A percentile compares a stretch with the other conserved stretches of the same genome.
phyloP scores from a whole-genome alignment of 2,113 vertebrate species.

The Peromyscus californicus region DNA sequence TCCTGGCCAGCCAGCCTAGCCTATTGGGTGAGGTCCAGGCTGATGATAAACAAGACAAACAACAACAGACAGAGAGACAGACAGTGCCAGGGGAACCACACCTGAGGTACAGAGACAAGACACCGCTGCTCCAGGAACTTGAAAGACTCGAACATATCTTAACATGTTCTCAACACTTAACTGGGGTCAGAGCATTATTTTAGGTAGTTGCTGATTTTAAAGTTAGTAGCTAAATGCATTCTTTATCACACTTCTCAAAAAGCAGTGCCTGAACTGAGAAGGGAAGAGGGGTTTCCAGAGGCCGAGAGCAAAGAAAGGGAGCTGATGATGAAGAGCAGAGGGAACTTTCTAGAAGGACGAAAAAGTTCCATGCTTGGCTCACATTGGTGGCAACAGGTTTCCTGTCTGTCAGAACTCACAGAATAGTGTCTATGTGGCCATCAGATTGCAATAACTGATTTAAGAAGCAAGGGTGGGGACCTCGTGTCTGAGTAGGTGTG shows the following conservation, averaged over 20 bases:
- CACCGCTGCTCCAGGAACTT: background rate
- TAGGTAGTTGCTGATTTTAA: conserved; percentile 13
- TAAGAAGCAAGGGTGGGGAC: background rate
- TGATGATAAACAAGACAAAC: background rate
- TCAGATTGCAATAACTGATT: background rate
- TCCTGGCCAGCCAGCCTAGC: background rate
- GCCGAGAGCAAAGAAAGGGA: background rate
- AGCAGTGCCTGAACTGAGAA: background rate
- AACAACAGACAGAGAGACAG: background rate
- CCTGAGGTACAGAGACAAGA: background rate
- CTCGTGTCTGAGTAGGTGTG: background rate
- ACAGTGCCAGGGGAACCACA: background rate
- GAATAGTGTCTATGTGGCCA: background rate
- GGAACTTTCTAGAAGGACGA: background rate
- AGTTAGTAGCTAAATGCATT: background rate
- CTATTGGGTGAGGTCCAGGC: background rate
- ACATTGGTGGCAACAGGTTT: background rate
- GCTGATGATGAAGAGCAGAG: background rate
- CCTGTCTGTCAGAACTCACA: background rate
- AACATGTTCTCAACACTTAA: background rate
- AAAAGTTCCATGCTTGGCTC: background rate
- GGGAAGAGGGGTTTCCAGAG: background rate
- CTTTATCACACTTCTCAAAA: background rate
- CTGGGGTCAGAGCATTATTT: background rate
- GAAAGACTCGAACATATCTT: conserved; percentile 1